Percentiles rank a stretch among this genome's conserved stretches.
These are phyloP conservation scores for Papilio machaon DNA, from an alignment of 1,140 invertebrate species.

Conservation along the genomic window DNA sequence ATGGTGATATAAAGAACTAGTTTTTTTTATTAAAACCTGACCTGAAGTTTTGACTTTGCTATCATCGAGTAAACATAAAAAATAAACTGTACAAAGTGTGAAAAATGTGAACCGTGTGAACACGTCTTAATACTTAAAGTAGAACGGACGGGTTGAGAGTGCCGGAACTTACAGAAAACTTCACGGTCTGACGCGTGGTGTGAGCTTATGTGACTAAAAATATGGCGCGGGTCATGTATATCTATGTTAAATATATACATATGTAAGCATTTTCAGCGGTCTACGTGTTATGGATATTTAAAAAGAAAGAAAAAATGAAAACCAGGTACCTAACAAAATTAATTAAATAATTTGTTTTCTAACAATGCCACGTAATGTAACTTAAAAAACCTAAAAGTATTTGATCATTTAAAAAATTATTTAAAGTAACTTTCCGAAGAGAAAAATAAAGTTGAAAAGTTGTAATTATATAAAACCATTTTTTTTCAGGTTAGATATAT, in stretches of 20 bases:
- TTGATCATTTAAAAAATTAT: too few relatives aligned
- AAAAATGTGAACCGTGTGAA: slow-evolving; percentile 17
- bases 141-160: slow-evolving; percentile 31
- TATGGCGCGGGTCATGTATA: slow-evolving; percentile 35
- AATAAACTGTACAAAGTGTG: neutral
- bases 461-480: neutral
- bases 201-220: slow-evolving; percentile 39
- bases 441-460: too few relatives aligned
- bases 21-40: too few relatives aligned
- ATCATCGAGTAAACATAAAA: neutral
- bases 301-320: neutral
- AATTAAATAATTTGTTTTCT: too few relatives aligned
- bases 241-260: neutral
- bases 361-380: neutral
- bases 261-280: neutral
- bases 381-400: too few relatives aligned
- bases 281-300: neutral
- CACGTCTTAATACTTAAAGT: slow-evolving; percentile 27
- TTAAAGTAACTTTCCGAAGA: too few relatives aligned
- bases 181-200: slow-evolving; percentile 41
- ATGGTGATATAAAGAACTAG: too few relatives aligned
- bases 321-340: neutral
- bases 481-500: neutral
- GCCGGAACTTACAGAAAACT: slow-evolving; percentile 47
- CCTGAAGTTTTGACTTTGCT: too few relatives aligned